Percentiles rank a stretch among this genome's conserved stretches.
These are phyloP conservation scores for Eclectus roratus DNA, from an alignment of 2,113 vertebrate genomes.

Conservation along the genomic window DNA sequence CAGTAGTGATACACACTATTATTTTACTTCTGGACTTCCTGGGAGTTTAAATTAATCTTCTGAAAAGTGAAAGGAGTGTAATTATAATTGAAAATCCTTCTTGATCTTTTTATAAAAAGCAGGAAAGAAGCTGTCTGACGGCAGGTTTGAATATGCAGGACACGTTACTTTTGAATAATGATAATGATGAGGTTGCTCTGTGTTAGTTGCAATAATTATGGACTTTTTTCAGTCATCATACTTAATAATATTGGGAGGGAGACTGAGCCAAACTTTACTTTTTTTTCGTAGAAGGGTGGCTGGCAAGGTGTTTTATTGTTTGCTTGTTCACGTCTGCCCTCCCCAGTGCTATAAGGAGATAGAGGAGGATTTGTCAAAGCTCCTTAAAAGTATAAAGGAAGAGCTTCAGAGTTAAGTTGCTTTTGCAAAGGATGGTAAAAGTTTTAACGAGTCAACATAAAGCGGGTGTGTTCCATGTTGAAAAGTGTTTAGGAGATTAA, in stretches of 20 bases:
- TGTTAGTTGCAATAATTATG: neutral
- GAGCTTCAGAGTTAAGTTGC: neutral
- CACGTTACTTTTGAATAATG: neutral
- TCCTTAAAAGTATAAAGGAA: neutral
- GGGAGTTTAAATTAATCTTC: neutral
- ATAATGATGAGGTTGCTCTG: neutral
- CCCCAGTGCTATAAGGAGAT: neutral
- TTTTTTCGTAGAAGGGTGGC: neutral
- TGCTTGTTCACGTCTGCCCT: neutral
- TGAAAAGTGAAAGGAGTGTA: neutral
- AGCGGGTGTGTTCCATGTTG: fast-evolving
- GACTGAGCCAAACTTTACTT: neutral
- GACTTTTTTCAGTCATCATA: neutral
- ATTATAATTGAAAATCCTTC: neutral
- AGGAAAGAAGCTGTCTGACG: neutral
- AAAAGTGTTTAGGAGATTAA: neutral
- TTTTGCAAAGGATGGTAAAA: neutral
- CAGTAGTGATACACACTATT: neutral
- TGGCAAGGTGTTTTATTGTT: neutral
- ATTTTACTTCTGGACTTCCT: neutral
- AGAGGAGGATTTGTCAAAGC: neutral
- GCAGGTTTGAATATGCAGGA: neutral
- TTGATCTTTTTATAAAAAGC: neutral
- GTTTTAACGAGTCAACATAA: neutral
- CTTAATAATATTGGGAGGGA: neutral